A percentile compares a stretch with the other conserved stretches of the same genome.
Conservation (phyloP, 2,888 invertebrate species). For the Eupithecia tripunctaria region DNA sequence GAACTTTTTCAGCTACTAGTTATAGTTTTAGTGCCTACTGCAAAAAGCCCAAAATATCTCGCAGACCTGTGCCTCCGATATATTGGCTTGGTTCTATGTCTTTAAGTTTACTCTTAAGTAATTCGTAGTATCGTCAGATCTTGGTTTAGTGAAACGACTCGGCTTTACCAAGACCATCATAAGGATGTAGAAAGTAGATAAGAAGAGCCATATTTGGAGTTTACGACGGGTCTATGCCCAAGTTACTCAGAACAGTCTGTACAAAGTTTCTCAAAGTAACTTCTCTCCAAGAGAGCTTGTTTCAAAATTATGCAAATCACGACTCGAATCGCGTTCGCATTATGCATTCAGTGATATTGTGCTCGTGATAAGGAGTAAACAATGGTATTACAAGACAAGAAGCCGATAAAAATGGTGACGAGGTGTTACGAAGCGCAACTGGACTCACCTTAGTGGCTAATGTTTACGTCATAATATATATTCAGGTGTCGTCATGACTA, state of each 20-base stretch:
- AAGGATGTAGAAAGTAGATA: not conserved
- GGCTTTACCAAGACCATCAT: constrained; percentile 1
- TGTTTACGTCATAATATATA: not conserved
- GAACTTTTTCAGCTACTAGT: not conserved
- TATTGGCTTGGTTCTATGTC: not conserved
- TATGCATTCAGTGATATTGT: constrained; percentile 8
- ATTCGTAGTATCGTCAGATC: not conserved
- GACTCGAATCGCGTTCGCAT: constrained; percentile 8
- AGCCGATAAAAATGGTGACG: constrained; percentile 2
- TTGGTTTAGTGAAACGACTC: not conserved
- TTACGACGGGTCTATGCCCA: not conserved
- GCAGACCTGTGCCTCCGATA: too few relatives aligned
- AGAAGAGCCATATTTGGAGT: not conserved
- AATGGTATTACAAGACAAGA: constrained; percentile 4
- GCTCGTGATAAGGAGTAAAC: constrained; percentile 5
- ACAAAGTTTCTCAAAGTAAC: constrained; percentile 3
- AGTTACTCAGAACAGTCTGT: constrained; percentile 1
- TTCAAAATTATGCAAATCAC: constrained; percentile 7
- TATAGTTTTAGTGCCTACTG: not conserved
- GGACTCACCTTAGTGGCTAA: not conserved
- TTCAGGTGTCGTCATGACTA: too few relatives aligned
- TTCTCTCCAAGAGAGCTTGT: not conserved
- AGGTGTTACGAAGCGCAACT: not conserved
- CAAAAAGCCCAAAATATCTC: not conserved
- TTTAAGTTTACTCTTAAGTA: not conserved